phyloP scores from a whole-genome alignment of 1,140 invertebrate genomes.

The Laupala kohalensis region DNA sequence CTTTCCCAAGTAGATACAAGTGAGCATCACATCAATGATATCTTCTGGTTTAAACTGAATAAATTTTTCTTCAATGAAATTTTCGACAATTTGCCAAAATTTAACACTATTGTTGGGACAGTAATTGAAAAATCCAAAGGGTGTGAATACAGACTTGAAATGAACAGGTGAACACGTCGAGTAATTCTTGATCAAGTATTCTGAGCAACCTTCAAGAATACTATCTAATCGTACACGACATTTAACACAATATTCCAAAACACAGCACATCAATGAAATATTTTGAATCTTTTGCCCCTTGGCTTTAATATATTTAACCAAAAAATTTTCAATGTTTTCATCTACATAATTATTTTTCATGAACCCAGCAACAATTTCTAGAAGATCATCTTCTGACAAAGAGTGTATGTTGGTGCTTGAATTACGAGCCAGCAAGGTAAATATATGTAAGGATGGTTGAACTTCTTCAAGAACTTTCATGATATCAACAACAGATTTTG shows the following conservation, averaged over 20 bases:
- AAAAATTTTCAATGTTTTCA: slow-evolving; percentile 36
- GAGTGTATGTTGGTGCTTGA: slow-evolving; percentile 44
- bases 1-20: slow-evolving; percentile 48
- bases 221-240: slow-evolving; percentile 39
- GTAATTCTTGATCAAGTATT: slow-evolving; percentile 42
- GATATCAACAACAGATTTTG: slow-evolving; percentile 40
- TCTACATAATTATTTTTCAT: slow-evolving; percentile 37
- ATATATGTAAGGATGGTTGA: slow-evolving; percentile 29
- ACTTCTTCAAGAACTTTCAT: slow-evolving; percentile 27
- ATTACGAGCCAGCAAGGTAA: slow-evolving; percentile 41
- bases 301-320: slow-evolving; percentile 45
- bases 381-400: slow-evolving; percentile 40
- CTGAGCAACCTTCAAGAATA: slow-evolving; percentile 41
- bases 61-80: slow-evolving; percentile 41
- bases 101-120: slow-evolving; percentile 33
- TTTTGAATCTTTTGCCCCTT: slow-evolving; percentile 34
- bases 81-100: slow-evolving; percentile 48
- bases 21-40: slow-evolving; percentile 44
- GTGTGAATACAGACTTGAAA: slow-evolving; percentile 41
- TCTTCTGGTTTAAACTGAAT: slow-evolving; percentile 42
- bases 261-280: slow-evolving; percentile 38
- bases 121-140: slow-evolving; percentile 49
- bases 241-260: slow-evolving; percentile 47
- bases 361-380: slow-evolving; percentile 43
- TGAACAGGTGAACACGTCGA: slow-evolving; percentile 34